These are phyloP conservation scores for Drosophila equinoxialis DNA, from an alignment of 1,140 invertebrate genomes.

Conservation along the genomic window DNA sequence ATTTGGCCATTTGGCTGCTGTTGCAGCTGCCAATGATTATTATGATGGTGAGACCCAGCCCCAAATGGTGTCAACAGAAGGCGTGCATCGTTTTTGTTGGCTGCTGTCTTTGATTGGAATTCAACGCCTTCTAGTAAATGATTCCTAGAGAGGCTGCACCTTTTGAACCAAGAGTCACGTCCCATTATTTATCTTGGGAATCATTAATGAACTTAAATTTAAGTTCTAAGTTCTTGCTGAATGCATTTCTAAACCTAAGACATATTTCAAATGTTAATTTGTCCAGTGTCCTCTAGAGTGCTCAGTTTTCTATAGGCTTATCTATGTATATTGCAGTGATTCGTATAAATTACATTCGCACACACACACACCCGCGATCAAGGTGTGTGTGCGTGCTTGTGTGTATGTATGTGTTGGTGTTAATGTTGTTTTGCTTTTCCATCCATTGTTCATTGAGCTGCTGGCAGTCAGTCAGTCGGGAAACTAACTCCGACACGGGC, in stretches of 20 bases:
- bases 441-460: slow-evolving; percentile 1
- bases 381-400: not conserved
- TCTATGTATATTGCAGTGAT: not conserved
- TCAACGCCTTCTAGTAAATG: slow-evolving; percentile 10
- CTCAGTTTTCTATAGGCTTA: not conserved
- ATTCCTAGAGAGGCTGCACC: slow-evolving; percentile 40
- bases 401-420: not conserved
- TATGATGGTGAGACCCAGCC: slow-evolving; percentile 25
- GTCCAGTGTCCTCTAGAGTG: not conserved
- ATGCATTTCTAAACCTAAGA: no score
- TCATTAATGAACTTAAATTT: not conserved
- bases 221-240: not conserved
- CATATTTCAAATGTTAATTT: not conserved
- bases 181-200: slow-evolving; percentile 14
- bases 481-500: slow-evolving; percentile 37
- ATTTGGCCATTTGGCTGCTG: slow-evolving; percentile 47
- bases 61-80: slow-evolving; percentile 15
- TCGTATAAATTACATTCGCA: not conserved
- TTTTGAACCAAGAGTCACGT: slow-evolving; percentile 18
- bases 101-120: slow-evolving; percentile 59
- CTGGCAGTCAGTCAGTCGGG: slow-evolving; percentile 49
- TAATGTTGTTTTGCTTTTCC: slow-evolving; percentile 7
- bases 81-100: slow-evolving; percentile 24
- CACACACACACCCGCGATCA: not conserved
- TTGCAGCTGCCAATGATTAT: slow-evolving; percentile 50